Evolutionary conservation across 2,113 vertebrate species (phyloP).

Genomic region (Atrichornis clamosus): DNA sequence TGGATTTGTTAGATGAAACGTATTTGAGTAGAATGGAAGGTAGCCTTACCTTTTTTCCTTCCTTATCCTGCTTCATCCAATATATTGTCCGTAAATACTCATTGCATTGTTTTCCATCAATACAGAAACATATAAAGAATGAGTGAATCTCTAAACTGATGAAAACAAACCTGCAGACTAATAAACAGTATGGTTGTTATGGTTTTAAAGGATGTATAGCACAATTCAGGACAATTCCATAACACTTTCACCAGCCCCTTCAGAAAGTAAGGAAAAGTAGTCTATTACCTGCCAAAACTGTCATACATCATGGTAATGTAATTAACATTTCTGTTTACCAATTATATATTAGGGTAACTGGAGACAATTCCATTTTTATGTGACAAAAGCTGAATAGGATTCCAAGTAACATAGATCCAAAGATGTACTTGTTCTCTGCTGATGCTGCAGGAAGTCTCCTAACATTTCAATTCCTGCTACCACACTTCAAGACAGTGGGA

Average conservation of each 20-base stretch:
- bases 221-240: neutral
- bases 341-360: neutral
- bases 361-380: neutral
- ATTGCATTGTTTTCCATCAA: neutral
- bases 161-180: neutral
- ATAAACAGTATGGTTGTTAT: neutral
- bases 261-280: neutral
- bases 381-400: neutral
- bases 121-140: neutral
- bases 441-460: neutral
- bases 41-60: neutral
- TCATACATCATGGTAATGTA: accelerated
- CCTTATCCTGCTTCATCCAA: neutral
- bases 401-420: neutral
- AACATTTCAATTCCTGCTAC: neutral
- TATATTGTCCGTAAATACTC: neutral
- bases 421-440: neutral
- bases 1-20: neutral
- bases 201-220: neutral
- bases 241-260: neutral
- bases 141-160: neutral
- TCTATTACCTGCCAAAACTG: neutral
- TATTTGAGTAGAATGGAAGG: neutral
- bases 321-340: neutral
- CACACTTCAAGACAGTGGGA: neutral